A percentile compares a stretch with the other conserved stretches of the same genome.
These are phyloP conservation scores for Eunapius fragilis DNA, from an alignment of 37 sponge, comb jelly and placozoan species.

Conservation along the genomic window DNA sequence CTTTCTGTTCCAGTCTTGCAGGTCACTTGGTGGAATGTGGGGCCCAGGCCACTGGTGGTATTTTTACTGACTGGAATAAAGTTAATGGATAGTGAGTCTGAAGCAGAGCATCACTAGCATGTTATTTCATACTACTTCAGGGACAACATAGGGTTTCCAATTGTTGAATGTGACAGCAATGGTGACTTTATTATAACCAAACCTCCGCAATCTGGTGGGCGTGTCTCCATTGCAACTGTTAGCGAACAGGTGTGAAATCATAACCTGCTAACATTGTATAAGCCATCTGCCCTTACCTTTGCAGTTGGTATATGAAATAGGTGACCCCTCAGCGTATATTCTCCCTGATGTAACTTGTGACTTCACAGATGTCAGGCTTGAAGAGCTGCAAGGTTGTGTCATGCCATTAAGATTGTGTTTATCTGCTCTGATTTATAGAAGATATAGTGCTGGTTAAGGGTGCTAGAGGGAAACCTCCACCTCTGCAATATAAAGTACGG, in stretches of 20 bases:
- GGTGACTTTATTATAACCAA: slow-evolving; percentile 85
- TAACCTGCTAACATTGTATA: not conserved
- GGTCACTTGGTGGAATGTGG: slow-evolving; percentile 99
- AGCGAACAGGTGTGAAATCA: slow-evolving; percentile 84
- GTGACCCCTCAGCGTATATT: slow-evolving; percentile 87
- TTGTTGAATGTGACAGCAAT: slow-evolving; percentile 84
- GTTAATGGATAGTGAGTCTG: slow-evolving; percentile 81
- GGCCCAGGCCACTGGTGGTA: slow-evolving; percentile 96
- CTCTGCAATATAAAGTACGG: slow-evolving; percentile 21
- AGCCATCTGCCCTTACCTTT: not conserved
- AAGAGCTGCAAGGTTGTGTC: slow-evolving; percentile 28
- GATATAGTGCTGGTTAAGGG: slow-evolving; percentile 81
- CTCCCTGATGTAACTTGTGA: slow-evolving; percentile 98
- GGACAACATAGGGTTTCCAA: slow-evolving; percentile 95
- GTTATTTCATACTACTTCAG: slow-evolving; percentile 15
- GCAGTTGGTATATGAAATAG: slow-evolving; percentile 97
- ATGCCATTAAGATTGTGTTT: no score
- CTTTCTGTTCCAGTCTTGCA: slow-evolving; percentile 71
- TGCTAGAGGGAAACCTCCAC: slow-evolving; percentile 65
- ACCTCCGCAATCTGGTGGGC: slow-evolving; percentile 86
- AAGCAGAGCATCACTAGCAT: not conserved
- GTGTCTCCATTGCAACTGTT: slow-evolving; percentile 81
- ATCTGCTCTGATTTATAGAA: not conserved
- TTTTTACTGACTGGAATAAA: slow-evolving; percentile 96
- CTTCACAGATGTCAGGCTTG: slow-evolving; percentile 79